Conservation (phyloP, 2,797 vertebrate species). For the Taenioides sp. region DNA sequence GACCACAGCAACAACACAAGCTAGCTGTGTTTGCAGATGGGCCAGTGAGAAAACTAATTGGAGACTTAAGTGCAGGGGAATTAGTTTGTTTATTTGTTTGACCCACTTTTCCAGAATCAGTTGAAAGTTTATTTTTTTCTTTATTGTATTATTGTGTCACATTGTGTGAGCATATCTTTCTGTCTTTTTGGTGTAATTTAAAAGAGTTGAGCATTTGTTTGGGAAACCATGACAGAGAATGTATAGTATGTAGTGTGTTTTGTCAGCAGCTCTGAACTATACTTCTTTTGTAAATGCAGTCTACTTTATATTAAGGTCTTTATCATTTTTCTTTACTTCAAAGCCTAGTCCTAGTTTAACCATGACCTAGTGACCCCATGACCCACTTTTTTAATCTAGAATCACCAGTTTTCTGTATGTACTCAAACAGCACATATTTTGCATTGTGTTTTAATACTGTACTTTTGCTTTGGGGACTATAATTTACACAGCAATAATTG, state of each 20-base stretch:
- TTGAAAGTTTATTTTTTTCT: neutral
- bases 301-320: neutral
- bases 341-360: neutral
- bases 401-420: neutral
- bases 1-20: neutral
- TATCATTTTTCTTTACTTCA: neutral
- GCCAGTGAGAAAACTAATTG: slow-evolving; percentile 1
- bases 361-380: neutral
- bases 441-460: neutral
- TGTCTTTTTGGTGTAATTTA: neutral
- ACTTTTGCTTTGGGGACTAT: neutral
- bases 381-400: neutral
- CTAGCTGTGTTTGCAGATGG: neutral
- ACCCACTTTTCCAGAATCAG: slow-evolving; percentile 1
- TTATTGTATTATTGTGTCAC: too few species aligned
- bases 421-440: neutral
- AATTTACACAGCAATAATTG: neutral
- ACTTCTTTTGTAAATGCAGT: neutral
- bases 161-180: too few species aligned
- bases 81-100: neutral
- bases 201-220: neutral
- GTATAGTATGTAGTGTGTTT: neutral
- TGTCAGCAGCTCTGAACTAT: neutral
- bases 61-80: neutral
- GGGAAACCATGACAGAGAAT: neutral